These are phyloP conservation scores for Aphis craccivora DNA, from an alignment of 1,140 invertebrate species.

Conservation along the genomic window DNA sequence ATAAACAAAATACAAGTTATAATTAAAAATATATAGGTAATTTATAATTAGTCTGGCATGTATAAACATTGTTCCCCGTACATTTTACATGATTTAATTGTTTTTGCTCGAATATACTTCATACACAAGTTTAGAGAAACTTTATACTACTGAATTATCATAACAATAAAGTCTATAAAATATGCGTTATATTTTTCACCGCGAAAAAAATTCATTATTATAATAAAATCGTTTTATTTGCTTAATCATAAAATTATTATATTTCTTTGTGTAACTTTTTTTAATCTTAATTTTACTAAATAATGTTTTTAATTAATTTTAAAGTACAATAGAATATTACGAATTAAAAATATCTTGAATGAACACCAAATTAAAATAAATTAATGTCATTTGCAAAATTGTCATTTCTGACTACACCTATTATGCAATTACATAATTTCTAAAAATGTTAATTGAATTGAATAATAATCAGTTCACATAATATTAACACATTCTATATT, in stretches of 20 bases:
- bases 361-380: background rate
- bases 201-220: background rate
- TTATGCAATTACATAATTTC: background rate
- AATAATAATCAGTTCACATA: background rate
- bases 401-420: background rate
- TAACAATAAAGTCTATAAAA: slow-evolving; percentile 25
- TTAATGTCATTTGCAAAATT: background rate
- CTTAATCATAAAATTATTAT: slow-evolving; percentile 37
- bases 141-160: slow-evolving; percentile 31
- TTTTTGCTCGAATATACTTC: slow-evolving; percentile 12
- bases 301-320: slow-evolving; percentile 32
- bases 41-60: slow-evolving; percentile 14
- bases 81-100: slow-evolving; percentile 1
- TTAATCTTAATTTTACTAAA: background rate
- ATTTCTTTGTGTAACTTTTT: background rate
- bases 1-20: slow-evolving; percentile 30
- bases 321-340: background rate
- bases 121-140: slow-evolving; percentile 27
- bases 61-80: background rate
- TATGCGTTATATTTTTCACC: slow-evolving; percentile 27
- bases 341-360: slow-evolving; percentile 34
- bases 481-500: background rate
- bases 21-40: slow-evolving; percentile 29
- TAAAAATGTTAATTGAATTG: background rate
- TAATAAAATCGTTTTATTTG: slow-evolving; percentile 32